Conservation (phyloP, 2,797 vertebrate genomes). For the Champsocephalus gunnari region DNA sequence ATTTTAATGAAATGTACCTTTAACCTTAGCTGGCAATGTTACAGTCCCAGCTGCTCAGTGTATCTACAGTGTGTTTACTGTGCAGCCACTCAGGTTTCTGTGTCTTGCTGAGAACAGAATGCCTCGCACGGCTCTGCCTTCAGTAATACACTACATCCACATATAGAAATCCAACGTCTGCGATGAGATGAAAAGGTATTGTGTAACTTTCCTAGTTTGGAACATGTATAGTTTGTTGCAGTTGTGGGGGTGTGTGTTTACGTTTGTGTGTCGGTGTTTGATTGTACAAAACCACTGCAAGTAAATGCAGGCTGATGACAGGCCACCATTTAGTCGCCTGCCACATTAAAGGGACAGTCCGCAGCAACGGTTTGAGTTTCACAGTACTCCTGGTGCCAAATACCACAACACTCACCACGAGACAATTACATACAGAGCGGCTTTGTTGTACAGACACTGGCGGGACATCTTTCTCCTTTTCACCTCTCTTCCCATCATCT, state of each 20-base stretch:
- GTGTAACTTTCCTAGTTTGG: constrained; percentile 24
- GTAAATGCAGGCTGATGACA: constrained; percentile 73
- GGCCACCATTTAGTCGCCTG: constrained; percentile 60
- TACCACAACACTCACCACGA: constrained; percentile 73
- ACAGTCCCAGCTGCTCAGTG: constrained; percentile 30
- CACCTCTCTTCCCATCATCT: constrained; percentile 30
- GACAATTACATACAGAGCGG: constrained; percentile 72
- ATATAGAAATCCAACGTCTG: constrained; percentile 1
- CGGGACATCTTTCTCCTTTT: constrained; percentile 51
- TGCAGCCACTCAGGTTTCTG: constrained; percentile 54
- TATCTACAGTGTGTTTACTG: constrained; percentile 61
- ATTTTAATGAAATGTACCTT: constrained; percentile 68
- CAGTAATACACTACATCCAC: background rate
- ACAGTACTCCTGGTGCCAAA: constrained; percentile 65
- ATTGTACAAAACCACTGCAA: constrained; percentile 66
- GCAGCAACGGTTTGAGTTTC: constrained; percentile 68
- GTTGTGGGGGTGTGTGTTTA: constrained; percentile 69
- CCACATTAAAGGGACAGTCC: constrained; percentile 79
- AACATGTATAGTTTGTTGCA: constrained; percentile 48
- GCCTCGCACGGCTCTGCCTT: constrained; percentile 1
- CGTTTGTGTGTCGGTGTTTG: constrained; percentile 62
- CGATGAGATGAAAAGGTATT: constrained; percentile 37
- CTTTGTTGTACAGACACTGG: constrained; percentile 66
- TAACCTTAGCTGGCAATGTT: constrained; percentile 40
- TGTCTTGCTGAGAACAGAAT: constrained; percentile 32